These are phyloP conservation scores for Adelges cooleyi DNA, from an alignment of 1,140 invertebrate genomes.

Conservation along the genomic window DNA sequence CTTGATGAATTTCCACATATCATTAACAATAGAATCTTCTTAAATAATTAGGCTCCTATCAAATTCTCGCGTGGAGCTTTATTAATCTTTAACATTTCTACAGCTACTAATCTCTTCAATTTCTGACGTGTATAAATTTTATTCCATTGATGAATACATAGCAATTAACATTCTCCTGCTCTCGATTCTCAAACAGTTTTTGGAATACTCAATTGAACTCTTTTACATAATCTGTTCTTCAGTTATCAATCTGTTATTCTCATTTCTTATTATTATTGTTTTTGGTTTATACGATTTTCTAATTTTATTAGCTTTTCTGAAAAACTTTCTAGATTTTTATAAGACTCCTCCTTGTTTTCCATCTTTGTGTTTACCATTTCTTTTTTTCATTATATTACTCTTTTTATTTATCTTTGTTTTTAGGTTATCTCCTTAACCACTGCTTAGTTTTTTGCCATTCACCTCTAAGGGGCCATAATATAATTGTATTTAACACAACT, in stretches of 20 bases:
- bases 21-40: not conserved
- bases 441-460: no score
- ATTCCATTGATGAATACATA: not conserved
- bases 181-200: not conserved
- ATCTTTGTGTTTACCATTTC: no score
- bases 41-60: not conserved
- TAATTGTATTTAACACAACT: constrained; percentile 29
- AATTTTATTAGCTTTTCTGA: no score
- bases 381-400: no score
- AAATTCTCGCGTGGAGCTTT: not conserved
- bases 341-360: no score
- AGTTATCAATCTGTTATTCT: not conserved
- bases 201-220: not conserved
- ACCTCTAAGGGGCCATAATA: no score
- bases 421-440: no score
- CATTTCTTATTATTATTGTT: not conserved
- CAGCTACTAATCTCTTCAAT: not conserved
- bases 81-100: not conserved
- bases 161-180: not conserved
- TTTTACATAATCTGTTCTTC: not conserved
- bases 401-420: no score
- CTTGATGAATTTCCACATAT: not conserved
- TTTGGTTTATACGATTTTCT: no score
- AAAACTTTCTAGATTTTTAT: no score
- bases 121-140: not conserved